Conservation (phyloP, 2,797 vertebrate species). For the Argyrosomus regius region DNA sequence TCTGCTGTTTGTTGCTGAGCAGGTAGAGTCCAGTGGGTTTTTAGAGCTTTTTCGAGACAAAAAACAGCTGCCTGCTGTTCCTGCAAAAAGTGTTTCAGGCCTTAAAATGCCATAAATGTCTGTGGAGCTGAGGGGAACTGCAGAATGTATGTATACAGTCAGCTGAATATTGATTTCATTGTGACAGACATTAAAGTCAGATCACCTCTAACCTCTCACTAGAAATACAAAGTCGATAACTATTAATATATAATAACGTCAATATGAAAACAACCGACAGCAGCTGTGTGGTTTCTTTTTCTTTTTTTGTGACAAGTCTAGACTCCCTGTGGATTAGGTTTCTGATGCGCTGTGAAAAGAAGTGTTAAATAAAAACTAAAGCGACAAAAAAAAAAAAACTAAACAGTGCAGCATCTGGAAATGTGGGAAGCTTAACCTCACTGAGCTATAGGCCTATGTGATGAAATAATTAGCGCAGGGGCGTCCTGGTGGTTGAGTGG, state of each 20-base stretch:
- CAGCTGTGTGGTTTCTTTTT: not conserved
- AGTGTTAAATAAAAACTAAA: not conserved
- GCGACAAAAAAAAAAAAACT: not conserved
- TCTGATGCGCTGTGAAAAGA: conserved; percentile 4
- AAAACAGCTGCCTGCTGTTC: not conserved
- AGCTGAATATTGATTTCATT: no score
- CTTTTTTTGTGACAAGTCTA: not conserved
- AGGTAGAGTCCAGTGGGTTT: not conserved
- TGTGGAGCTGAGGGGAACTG: not conserved
- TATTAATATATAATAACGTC: conserved; percentile 12
- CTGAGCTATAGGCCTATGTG: not conserved
- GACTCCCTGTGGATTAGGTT: not conserved
- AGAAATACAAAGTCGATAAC: not conserved
- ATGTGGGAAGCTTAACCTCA: not conserved
- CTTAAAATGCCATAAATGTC: conserved; percentile 9
- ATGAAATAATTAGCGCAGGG: conserved; percentile 4
- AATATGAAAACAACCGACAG: not conserved
- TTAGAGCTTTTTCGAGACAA: not conserved
- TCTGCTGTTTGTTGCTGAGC: not conserved
- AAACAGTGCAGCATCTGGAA: not conserved
- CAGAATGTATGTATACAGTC: not conserved
- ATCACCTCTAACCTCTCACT: not conserved
- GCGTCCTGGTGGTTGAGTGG: not conserved
- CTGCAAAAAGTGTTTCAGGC: not conserved
- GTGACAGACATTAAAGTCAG: not conserved